phyloP scores from a whole-genome alignment of 2,888 invertebrate species.

The Orchesella flavescens region DNA sequence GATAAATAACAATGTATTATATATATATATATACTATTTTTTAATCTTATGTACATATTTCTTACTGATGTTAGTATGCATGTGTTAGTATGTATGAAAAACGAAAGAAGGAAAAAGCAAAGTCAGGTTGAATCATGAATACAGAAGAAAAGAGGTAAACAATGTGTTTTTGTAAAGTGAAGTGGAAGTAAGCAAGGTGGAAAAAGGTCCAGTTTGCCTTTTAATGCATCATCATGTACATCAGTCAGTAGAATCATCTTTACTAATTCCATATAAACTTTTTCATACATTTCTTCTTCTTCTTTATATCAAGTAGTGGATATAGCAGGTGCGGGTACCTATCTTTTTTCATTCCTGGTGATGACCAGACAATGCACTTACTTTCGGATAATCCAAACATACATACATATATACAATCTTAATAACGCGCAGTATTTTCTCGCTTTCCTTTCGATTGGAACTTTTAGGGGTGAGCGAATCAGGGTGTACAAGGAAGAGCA shows the following conservation, averaged over 20 bases:
- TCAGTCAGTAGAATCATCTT: conserved; percentile 12
- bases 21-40: conserved; percentile 17
- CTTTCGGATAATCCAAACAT: background rate
- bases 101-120: background rate
- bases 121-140: conserved; percentile 2
- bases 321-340: background rate
- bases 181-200: conserved; percentile 25
- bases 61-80: background rate
- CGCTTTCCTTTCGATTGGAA: conserved; percentile 45
- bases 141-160: conserved; percentile 27
- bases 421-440: conserved; percentile 33
- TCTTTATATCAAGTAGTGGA: background rate
- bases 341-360: conserved; percentile 9
- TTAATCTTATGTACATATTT: conserved; percentile 3
- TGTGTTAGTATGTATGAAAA: background rate
- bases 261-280: conserved; percentile 31
- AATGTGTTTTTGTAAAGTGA: conserved; percentile 9
- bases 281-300: conserved; percentile 58
- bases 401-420: conserved; percentile 7
- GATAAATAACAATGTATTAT: conserved; percentile 29
- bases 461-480: no score
- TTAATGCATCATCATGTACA: conserved; percentile 52
- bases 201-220: conserved; percentile 59
- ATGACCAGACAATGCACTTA: conserved; percentile 61
- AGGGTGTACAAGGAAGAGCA: no score